Conservation (phyloP, 2,113 vertebrate genomes). For the Lanius collurio region DNA sequence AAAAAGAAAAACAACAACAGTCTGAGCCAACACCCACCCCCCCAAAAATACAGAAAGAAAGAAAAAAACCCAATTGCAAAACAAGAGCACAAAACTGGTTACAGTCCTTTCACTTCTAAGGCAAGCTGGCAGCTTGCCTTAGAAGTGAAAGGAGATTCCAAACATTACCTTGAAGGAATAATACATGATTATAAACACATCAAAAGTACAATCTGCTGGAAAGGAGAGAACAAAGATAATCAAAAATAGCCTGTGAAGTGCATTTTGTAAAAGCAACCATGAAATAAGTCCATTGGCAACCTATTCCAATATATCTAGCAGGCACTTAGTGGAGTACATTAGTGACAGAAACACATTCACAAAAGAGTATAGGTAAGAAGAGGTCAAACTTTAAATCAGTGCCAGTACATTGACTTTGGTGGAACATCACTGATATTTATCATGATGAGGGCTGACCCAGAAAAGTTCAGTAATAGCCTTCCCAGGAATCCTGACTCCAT, state of each 20-base stretch:
- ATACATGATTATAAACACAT: conserved; percentile 21
- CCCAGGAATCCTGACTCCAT: background rate
- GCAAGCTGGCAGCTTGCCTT: conserved; percentile 1
- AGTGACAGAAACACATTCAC: background rate
- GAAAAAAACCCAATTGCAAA: background rate
- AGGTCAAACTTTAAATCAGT: background rate
- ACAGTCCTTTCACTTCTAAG: background rate
- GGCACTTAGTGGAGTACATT: background rate
- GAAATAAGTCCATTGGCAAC: background rate
- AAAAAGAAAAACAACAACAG: background rate
- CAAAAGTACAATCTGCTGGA: background rate
- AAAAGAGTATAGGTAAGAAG: background rate
- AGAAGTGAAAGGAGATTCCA: background rate
- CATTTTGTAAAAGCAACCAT: conserved; percentile 14
- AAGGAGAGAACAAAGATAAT: conserved; percentile 31
- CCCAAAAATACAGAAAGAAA: background rate
- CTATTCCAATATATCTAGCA: background rate
- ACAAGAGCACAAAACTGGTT: background rate
- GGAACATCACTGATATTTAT: background rate
- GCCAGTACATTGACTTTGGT: background rate
- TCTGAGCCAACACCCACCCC: background rate
- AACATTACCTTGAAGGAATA: conserved; percentile 2
- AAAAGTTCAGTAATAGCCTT: background rate
- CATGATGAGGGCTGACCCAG: background rate
- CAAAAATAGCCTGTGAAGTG: background rate